Percentiles rank a stretch among this genome's conserved stretches.
These are phyloP conservation scores for Sprattus sprattus DNA, from an alignment of 2,113 vertebrate genomes.

Conservation along the genomic window DNA sequence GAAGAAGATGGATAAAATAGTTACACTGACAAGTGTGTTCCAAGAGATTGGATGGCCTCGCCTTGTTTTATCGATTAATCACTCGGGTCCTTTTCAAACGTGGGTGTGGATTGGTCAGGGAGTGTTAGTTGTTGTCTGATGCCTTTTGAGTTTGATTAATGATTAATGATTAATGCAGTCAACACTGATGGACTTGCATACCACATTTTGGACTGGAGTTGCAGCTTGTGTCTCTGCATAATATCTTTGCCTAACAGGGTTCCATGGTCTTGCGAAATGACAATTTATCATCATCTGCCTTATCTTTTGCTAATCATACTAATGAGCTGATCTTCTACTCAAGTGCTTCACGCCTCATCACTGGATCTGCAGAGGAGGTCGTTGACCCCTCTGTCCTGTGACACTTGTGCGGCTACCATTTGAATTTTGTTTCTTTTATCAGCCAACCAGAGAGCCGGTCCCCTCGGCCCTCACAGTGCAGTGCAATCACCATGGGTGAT, in stretches of 20 bases:
- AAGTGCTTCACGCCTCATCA: not conserved
- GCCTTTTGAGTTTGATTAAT: not conserved
- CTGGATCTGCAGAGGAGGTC: not conserved
- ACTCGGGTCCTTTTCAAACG: not conserved
- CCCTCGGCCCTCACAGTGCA: not conserved
- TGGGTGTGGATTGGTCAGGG: not conserved
- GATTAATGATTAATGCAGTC: not conserved
- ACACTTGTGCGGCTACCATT: not conserved
- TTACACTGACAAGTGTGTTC: not conserved
- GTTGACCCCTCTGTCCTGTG: not conserved
- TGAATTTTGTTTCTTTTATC: not conserved
- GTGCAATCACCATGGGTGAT: not conserved
- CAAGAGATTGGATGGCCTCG: not conserved
- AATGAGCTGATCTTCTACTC: not conserved
- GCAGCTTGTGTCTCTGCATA: not conserved
- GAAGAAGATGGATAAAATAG: not conserved
- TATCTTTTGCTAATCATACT: not conserved
- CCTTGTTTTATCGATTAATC: not conserved
- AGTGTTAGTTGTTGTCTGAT: not conserved
- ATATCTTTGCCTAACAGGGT: not conserved
- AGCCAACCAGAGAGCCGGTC: not conserved
- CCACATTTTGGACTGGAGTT: not conserved
- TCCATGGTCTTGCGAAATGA: not conserved
- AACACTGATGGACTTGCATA: not conserved
- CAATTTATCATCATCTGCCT: not conserved